Base-by-base conservation (phyloP, 92 coral and sea anemone species). In the Palythoa grandiflora region DNA sequence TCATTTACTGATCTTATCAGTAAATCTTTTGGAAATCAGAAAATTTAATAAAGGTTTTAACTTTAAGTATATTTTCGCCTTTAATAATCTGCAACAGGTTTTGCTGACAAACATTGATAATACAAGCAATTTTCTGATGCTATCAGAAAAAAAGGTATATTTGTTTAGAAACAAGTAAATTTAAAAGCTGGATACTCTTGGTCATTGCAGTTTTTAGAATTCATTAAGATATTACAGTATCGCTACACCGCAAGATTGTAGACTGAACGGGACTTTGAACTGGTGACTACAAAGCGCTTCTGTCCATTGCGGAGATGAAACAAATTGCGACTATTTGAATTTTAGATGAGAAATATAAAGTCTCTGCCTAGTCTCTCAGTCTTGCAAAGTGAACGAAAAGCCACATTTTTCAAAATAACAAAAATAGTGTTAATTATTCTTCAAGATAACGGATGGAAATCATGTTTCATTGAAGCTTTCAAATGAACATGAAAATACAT, bases 21-120 rank as follows among this genome's bases (percentile, higher is more conserved):
- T 53, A 65, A 50, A 81, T 66, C 86, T 17, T 81, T 81, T 66
- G 74, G 75, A 81, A 81, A 81, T 81, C 86, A 38, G 44, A 66
- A 66, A 81, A 81, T 81, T 81, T 81, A 81, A 81, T 81, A 81
- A 81, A 81, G 86, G 86, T 71, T 66, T 81, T 81, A 81, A 81
- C 75, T 63, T 63, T 81, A 48, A 63, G 73, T 81, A 81, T 81
- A 38, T 81, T 81, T 65, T 48, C 74, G 15, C 54, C 86, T 47
- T 81, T 81, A 81, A 81, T 14, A 81, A 65, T 81, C 47, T 81
- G 86, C 86, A 81, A 81, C 86, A 81, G 75, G 75, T 81, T 81
- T 66, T 12, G 75, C 86, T 37, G 66, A 81, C 86, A 81, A 80
- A 81, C 40, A 38, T 66, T 81, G 86, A 81, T 81, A 81, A 47